Percentiles rank a stretch among this genome's conserved stretches.
Evolutionary conservation across 2,113 vertebrate species (phyloP).

Genomic region (Rhinopomastus cyanomelas): DNA sequence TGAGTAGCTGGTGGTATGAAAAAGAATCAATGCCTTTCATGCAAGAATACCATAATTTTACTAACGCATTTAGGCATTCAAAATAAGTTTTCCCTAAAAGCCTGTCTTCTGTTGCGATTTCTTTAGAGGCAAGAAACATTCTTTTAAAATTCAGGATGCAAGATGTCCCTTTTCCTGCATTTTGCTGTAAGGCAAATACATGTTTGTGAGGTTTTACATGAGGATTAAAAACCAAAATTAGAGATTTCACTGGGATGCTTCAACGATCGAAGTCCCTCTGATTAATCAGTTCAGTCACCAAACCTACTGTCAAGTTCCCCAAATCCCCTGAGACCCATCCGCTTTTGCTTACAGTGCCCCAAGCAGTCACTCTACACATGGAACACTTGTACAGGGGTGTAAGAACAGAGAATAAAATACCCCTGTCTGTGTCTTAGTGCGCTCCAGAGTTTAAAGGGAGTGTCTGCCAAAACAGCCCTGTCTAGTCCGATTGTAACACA

Average conservation of each 20-base stretch:
- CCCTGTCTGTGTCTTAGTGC: neutral
- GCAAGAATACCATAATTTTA: neutral
- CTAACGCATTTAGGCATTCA: neutral
- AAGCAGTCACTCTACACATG: neutral
- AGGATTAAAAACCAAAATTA: conserved; percentile 3
- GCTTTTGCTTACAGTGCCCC: conserved; percentile 13
- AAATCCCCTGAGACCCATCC: conserved; percentile 5
- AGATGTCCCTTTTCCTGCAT: neutral
- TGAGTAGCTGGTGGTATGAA: neutral
- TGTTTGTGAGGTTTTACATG: conserved; percentile 3
- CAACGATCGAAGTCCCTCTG: neutral
- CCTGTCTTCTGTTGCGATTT: neutral
- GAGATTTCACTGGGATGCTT: neutral
- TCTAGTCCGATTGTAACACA: conserved; percentile 15
- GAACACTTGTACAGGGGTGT: conserved; percentile 15
- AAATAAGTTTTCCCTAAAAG: neutral
- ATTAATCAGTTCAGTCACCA: conserved; percentile 20
- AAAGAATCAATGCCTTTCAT: neutral
- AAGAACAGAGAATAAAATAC: conserved; percentile 40
- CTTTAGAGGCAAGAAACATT: neutral
- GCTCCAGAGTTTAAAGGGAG: conserved; percentile 5
- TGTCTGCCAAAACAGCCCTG: conserved; percentile 26
- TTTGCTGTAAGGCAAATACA: neutral
- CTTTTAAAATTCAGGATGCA: neutral
- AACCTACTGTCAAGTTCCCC: neutral